These are phyloP conservation scores for Tricholaema leucomelas DNA, from an alignment of 2,113 vertebrate species.

Conservation along the genomic window DNA sequence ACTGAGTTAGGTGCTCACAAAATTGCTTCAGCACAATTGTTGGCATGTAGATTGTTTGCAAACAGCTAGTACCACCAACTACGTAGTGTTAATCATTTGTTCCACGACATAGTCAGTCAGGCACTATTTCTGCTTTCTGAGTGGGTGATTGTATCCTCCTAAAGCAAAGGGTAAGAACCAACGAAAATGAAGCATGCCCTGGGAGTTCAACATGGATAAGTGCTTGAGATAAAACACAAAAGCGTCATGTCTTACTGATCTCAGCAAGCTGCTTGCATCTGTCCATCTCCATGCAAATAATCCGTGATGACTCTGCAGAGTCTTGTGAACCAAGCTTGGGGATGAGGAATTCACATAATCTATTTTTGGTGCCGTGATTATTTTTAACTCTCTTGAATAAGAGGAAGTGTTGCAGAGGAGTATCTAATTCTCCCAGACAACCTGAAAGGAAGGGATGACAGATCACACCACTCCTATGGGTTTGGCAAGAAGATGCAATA, in stretches of 20 bases:
- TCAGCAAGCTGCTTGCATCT: background rate
- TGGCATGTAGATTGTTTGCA: constrained; percentile 49
- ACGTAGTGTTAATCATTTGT: constrained; percentile 62
- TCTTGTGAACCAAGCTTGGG: constrained; percentile 21
- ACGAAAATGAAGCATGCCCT: background rate
- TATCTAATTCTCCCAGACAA: constrained; percentile 26
- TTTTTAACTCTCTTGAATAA: background rate
- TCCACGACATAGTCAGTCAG: constrained; percentile 52
- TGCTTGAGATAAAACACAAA: background rate
- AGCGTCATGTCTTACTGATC: background rate
- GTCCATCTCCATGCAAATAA: background rate
- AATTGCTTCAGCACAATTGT: constrained; percentile 43
- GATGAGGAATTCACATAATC: background rate
- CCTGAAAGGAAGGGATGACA: background rate
- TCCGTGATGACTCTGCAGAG: background rate
- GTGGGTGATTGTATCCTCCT: constrained; percentile 57
- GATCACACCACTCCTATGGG: background rate
- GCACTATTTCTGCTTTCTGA: constrained; percentile 55
- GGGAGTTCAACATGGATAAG: background rate
- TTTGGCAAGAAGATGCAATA: background rate
- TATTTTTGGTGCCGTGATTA: background rate
- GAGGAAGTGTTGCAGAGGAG: constrained; percentile 20
- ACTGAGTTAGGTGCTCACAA: constrained; percentile 56
- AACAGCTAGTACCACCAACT: constrained; percentile 61
- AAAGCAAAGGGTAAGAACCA: constrained; percentile 41